phyloP scores from a whole-genome alignment of 92 coral and sea anemone genomes.

The Porites lobata region DNA sequence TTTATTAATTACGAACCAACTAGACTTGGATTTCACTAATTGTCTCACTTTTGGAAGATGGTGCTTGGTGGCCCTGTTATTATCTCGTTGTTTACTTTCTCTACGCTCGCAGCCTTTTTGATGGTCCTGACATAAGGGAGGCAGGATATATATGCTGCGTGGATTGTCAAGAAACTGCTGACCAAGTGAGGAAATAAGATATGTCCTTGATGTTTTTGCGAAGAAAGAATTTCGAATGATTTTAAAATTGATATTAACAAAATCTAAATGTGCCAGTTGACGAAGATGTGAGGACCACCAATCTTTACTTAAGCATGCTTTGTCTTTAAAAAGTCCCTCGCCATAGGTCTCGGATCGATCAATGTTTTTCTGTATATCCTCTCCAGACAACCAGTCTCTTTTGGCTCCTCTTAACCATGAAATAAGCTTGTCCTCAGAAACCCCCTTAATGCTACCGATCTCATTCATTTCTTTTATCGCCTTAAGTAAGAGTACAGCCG shows the following conservation, averaged over 20 bases:
- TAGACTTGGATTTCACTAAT: neutral
- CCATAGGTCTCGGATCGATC: conserved; percentile 44
- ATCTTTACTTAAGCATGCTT: neutral
- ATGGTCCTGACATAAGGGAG: too few species aligned
- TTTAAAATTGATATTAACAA: conserved; percentile 20
- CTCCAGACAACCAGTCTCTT: conserved; percentile 55
- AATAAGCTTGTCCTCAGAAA: conserved; percentile 44
- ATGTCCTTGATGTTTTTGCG: conserved; percentile 17
- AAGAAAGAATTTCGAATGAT: neutral
- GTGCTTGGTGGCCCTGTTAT: neutral
- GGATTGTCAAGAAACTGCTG: conserved; percentile 20
- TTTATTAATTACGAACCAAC: conserved; percentile 27
- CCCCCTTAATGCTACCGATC: conserved; percentile 6
- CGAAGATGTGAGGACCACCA: conserved; percentile 13
- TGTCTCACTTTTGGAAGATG: conserved; percentile 25
- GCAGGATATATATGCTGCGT: neutral
- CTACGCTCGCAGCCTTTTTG: too few species aligned
- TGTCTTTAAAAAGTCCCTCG: conserved; percentile 1
- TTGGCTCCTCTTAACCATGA: conserved; percentile 58
- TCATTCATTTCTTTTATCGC: conserved; percentile 30
- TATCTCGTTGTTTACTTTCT: too few species aligned
- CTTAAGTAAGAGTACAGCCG: conserved; percentile 5
- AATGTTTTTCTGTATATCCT: conserved; percentile 36
- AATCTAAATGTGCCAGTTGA: conserved; percentile 10
- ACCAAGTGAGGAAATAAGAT: neutral